Base-by-base conservation (phyloP, 2,113 vertebrate species). In the Lota lota region DNA sequence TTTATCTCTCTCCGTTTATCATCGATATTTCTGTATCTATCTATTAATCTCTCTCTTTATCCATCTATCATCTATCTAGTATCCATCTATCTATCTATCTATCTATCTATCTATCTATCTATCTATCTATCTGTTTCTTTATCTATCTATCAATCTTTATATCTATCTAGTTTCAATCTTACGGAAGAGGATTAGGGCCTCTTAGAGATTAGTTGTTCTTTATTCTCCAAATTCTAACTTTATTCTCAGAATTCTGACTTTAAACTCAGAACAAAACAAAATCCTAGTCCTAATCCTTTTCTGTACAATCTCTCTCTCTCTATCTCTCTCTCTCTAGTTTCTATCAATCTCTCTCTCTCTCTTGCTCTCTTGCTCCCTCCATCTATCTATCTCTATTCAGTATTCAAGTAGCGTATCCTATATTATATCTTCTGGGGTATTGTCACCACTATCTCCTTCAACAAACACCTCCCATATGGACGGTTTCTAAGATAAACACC, bases 401-500 rank as follows among this genome's bases (percentile, higher is more conserved):
- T 66, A 16, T 66, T 16, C 40, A 54, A 6, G 69, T 69, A 63
- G 2, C 1, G 12, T 57, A 76, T 79, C 80, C 73, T 66, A 1
- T 51, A 5, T 80, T 24, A 24, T 24, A 24, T 24, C 24, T 24
- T 24, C 24, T 4, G 24, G 24, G 2, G 24, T 24, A 24, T 24
- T 24, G 2, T 24, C 24, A 4, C 24, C 24, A 24, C 24, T 67
- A 77, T 77, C 66, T 76, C 64, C 70, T 16, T 57, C 19, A 79
- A 75, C 70, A 70, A 71, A 79, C 69, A 72, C 68, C 19, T 4
- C 61, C 62, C 66, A 63, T 69, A 7, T 28, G 76, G 83, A 73
- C 77, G 61, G 64, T 75, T 73, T 82, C 74, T 51, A 14, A 78
- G 69, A 80, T 70, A 84, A 83, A 81, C 66, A 79, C 2, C n/a